These are phyloP conservation scores for Drosophila colorata DNA, from an alignment of 2,888 invertebrate genomes.

Conservation along the genomic window DNA sequence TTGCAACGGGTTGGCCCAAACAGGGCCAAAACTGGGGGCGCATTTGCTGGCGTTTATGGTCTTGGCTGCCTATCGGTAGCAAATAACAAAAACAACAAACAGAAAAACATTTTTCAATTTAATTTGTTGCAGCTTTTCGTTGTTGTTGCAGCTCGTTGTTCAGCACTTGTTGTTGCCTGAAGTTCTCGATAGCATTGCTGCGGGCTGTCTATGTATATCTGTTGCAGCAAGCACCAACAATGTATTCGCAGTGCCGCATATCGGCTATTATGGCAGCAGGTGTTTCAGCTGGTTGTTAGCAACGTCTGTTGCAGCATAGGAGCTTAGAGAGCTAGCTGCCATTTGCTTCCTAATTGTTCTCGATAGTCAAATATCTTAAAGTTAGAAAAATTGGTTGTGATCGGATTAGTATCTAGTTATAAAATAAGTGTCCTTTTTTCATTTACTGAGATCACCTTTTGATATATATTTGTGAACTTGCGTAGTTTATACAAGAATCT, in stretches of 20 bases:
- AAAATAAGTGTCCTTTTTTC: too few species aligned
- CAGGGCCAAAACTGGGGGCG: slow-evolving; percentile 29
- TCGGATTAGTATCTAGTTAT: too few species aligned
- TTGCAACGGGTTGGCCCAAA: slow-evolving; percentile 65
- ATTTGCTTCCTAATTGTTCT: too few species aligned
- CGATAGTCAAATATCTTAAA: too few species aligned
- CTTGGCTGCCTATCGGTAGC: slow-evolving; percentile 59
- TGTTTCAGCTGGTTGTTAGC: slow-evolving; percentile 8
- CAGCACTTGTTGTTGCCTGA: slow-evolving; percentile 32
- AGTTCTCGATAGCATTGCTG: slow-evolving; percentile 50
- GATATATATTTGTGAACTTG: too few species aligned
- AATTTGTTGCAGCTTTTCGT: slow-evolving; percentile 46
- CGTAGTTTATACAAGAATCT: too few species aligned
- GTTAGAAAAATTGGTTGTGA: too few species aligned
- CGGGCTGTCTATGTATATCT: slow-evolving; percentile 9
- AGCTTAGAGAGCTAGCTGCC: too few species aligned
- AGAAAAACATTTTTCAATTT: slow-evolving; percentile 59
- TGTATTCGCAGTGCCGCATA: slow-evolving; percentile 1
- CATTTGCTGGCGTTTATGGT: slow-evolving; percentile 58
- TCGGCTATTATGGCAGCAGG: slow-evolving; percentile 22
- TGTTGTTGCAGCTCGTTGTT: slow-evolving; percentile 4
- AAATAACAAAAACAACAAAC: slow-evolving; percentile 16
- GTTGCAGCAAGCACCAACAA: slow-evolving; percentile 15
- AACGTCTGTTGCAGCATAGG: neutral
- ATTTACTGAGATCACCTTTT: too few species aligned